Evolutionary conservation across 2,797 vertebrate species (phyloP).

Genomic region (Gymnopithys bicolor): DNA sequence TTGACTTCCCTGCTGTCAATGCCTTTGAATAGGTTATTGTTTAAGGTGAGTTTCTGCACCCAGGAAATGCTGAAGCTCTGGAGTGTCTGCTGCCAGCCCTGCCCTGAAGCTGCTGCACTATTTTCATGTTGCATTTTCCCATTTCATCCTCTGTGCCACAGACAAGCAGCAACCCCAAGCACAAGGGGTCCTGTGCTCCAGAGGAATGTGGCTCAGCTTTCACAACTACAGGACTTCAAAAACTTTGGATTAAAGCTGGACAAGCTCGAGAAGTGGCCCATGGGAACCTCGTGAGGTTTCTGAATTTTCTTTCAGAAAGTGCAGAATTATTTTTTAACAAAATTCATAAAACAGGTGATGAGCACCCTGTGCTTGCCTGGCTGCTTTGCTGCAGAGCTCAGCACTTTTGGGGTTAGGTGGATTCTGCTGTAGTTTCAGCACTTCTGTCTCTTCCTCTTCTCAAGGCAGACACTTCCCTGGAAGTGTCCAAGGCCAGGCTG

Average conservation of each 20-base stretch:
- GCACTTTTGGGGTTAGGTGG: background rate
- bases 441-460: background rate
- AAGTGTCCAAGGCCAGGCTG: background rate
- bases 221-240: background rate
- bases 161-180: background rate
- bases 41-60: background rate
- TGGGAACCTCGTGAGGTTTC: background rate
- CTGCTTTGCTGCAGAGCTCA: background rate
- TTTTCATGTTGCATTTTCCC: no score
- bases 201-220: background rate
- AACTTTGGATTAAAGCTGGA: background rate
- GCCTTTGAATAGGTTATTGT: constrained; percentile 52
- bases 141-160: no score
- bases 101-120: background rate
- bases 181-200: fast-evolving
- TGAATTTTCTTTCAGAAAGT: background rate
- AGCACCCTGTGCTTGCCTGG: background rate
- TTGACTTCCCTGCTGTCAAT: constrained; percentile 38
- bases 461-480: background rate
- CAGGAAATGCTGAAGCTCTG: background rate
- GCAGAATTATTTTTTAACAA: background rate
- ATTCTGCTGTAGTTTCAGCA: background rate
- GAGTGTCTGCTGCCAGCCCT: background rate
- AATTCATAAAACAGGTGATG: background rate
- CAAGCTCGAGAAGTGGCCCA: background rate